Base-by-base conservation (phyloP, 2,888 invertebrate genomes). In the Villa cingulata region DNA sequence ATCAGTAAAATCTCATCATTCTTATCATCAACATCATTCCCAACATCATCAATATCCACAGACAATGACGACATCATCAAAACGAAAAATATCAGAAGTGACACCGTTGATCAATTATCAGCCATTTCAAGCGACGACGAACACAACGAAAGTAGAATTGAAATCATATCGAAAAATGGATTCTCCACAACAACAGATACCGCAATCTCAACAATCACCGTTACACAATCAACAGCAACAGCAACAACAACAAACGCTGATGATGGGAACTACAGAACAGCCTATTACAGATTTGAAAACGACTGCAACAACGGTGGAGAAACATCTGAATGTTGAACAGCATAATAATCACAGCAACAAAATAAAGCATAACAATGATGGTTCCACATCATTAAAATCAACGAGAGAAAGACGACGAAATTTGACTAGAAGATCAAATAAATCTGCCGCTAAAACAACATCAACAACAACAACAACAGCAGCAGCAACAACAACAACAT, bases 291-390 rank as follows among this genome's bases (percentile, higher is more conserved):
- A 32, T 15, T 18, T 19, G 37, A 18, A 46, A 34, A n/a, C n/a
- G n/a, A n/a, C n/a, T n/a, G 6, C 19, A 20, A 16, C 38, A 18
- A n/a, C 20, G 46, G 46, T n/a, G 32, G 42, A 44, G 40, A 46
- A 20, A 16, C 37, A 37, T 51, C 51, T 19, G 48, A 51, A 44
- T 51, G 51, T 16, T 51, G 45, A 38, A 29, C 40, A 34, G 17
- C 18, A n/a, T n/a, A n/a, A n/a, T n/a, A 42, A 38, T 34, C 9
- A 32, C 46, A 15, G 36, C 47, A 6, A 37, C 6, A 17, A 14
- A 23, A 32, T 14, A 32, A 50, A 39, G 23, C 15, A 36, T 16
- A 42, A 39, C 17, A 42, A 34, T n/a, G 27, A 39, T 32, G 18
- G 29, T 37, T 18, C 23, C 43, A n/a, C 37, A 37, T 16, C 38